Evolutionary conservation across 2,888 invertebrate species (phyloP).

Genomic region (Microctonus hyperodae): DNA sequence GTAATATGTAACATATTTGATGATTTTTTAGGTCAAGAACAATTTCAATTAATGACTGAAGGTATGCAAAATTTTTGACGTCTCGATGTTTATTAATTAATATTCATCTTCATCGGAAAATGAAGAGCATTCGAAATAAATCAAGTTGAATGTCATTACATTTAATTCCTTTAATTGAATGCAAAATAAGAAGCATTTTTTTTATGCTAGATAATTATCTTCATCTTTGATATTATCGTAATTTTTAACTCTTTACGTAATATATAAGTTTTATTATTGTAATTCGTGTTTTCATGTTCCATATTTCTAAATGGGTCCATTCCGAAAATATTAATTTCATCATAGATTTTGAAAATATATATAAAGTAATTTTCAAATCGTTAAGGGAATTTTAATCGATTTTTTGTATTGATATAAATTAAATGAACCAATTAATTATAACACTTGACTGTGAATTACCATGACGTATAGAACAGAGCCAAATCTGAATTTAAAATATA

Average conservation of each 20-base stretch:
- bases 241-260: not conserved
- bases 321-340: not conserved
- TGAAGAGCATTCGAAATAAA: not conserved
- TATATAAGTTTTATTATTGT: not conserved
- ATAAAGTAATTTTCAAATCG: not conserved
- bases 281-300: not conserved
- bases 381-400: not conserved
- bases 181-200: no score
- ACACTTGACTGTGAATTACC: not conserved
- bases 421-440: not conserved
- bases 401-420: not conserved
- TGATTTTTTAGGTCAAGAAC: conserved; percentile 71
- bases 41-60: conserved; percentile 70
- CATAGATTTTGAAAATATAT: not conserved
- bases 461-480: not conserved
- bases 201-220: not conserved
- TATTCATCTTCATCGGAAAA: not conserved
- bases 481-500: not conserved
- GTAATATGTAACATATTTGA: conserved; percentile 2
- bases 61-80: conserved; percentile 70
- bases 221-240: not conserved
- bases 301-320: not conserved
- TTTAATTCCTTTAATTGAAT: not conserved
- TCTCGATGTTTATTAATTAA: conserved; percentile 37
- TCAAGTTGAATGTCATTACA: not conserved